Conservation (phyloP, 2,113 vertebrate species). For the Octodon degus region DNA sequence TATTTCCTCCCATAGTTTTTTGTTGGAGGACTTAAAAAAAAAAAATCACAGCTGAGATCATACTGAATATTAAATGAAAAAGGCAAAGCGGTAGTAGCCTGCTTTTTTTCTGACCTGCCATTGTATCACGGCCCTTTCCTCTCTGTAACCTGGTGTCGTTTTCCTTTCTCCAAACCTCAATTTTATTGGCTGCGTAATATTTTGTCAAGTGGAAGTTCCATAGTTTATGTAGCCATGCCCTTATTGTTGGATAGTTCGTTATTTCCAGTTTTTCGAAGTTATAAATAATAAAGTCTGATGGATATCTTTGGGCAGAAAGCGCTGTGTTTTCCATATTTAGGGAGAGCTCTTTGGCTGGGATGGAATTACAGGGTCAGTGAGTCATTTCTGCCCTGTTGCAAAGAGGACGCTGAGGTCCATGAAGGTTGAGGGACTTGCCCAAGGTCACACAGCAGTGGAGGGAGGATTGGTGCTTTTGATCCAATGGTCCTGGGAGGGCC, state of each 20-base stretch:
- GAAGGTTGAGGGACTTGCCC: background rate
- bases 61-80: conserved; percentile 66
- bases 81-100: background rate
- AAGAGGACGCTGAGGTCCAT: background rate
- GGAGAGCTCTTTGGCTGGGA: background rate
- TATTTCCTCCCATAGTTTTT: conserved; percentile 81
- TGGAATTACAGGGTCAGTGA: conserved; percentile 56
- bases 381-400: background rate
- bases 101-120: conserved; percentile 13
- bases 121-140: background rate
- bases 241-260: background rate
- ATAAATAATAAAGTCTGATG: conserved; percentile 51
- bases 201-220: conserved; percentile 66
- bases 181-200: conserved; percentile 38
- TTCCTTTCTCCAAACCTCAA: background rate
- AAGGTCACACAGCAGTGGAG: background rate
- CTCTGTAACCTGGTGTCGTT: background rate
- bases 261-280: conserved; percentile 59
- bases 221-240: conserved; percentile 64
- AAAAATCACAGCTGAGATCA: conserved; percentile 75
- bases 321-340: conserved; percentile 64
- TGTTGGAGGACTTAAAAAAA: conserved; percentile 50
- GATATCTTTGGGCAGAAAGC: background rate
- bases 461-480: background rate
- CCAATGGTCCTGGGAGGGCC: background rate